Evolutionary conservation across 2,797 vertebrate species (phyloP).

Genomic region (Galaxias olidus): DNA sequence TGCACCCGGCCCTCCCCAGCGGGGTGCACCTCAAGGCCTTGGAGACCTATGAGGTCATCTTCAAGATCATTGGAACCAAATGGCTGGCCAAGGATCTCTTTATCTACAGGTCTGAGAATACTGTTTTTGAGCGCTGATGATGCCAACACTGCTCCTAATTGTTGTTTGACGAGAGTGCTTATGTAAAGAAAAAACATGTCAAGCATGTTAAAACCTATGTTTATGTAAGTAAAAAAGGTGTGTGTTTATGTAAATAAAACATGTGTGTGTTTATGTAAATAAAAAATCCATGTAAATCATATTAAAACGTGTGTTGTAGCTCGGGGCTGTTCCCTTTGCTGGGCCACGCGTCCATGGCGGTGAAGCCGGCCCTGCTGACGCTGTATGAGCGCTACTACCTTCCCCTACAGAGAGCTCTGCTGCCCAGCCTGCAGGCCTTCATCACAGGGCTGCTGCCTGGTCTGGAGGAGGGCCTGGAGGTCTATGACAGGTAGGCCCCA

Average conservation of each 20-base stretch:
- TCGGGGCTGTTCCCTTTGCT: constrained; percentile 94
- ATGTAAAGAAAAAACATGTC: constrained; percentile 12
- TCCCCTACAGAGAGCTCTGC: constrained; percentile 89
- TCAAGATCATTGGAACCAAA: constrained; percentile 97
- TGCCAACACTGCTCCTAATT: background rate
- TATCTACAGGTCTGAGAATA: constrained; percentile 86
- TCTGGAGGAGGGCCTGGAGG: constrained; percentile 93
- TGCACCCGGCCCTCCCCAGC: constrained; percentile 95
- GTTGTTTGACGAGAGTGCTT: background rate
- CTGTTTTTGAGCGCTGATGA: no score
- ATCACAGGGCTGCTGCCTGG: constrained; percentile 91
- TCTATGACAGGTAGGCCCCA: constrained; percentile 87
- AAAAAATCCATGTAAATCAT: constrained; percentile 16
- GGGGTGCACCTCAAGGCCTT: constrained; percentile 97
- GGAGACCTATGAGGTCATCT: constrained; percentile 98
- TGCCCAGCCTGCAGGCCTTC: constrained; percentile 96
- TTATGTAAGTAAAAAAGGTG: no score
- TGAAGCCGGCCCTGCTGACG: constrained; percentile 88
- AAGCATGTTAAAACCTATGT: no score
- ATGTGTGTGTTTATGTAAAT: constrained; percentile 5
- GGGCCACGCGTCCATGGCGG: constrained; percentile 92
- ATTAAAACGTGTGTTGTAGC: constrained; percentile 72
- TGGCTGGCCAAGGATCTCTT: constrained; percentile 97
- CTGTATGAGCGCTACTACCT: constrained; percentile 97
- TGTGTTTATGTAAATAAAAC: background rate